Evolutionary conservation across 2,888 invertebrate genomes (phyloP).

Genomic region (Pristionchus exspectatus): DNA sequence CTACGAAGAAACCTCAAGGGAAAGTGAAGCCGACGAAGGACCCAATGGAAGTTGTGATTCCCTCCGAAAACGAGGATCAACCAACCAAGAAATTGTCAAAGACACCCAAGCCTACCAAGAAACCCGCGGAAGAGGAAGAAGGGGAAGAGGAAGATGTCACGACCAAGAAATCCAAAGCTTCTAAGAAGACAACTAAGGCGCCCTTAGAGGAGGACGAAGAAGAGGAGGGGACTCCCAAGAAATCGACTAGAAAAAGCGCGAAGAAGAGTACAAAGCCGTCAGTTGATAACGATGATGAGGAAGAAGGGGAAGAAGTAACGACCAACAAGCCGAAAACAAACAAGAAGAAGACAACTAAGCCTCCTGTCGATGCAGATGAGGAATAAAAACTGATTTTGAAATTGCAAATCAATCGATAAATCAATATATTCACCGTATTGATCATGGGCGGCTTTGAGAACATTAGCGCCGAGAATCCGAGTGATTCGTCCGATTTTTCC

Average conservation of each 20-base stretch:
- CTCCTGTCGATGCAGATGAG: neutral
- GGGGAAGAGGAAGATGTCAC: neutral
- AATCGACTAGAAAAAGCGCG: neutral
- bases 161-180: neutral
- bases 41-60: neutral
- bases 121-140: neutral
- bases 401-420: neutral
- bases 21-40: neutral
- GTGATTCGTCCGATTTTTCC: constrained; percentile 6
- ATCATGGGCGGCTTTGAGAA: constrained; percentile 42
- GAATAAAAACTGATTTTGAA: neutral
- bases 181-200: neutral
- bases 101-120: neutral
- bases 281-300: constrained; percentile 2
- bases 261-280: neutral
- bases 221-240: neutral
- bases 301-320: neutral
- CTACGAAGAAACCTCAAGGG: neutral
- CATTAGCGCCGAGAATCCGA: constrained; percentile 2
- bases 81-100: neutral
- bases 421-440: constrained; percentile 1
- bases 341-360: neutral
- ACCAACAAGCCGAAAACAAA: neutral
- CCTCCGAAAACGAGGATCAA: neutral
- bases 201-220: neutral